Evolutionary conservation across 2,797 vertebrate genomes (phyloP).

Genomic region (Helostoma temminkii): DNA sequence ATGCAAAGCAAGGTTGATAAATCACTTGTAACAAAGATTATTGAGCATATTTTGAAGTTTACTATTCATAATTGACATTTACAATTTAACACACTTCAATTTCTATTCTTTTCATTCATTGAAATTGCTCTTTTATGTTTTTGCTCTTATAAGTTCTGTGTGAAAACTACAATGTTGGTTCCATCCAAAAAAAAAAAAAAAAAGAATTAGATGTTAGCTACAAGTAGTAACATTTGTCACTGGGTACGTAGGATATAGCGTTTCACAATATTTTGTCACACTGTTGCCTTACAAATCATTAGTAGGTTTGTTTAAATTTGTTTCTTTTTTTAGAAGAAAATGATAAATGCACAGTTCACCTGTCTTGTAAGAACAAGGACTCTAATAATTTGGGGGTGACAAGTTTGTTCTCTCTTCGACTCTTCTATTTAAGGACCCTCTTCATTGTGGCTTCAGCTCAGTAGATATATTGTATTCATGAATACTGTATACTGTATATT

Average conservation of each 20-base stretch:
- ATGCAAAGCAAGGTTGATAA: conserved; percentile 7
- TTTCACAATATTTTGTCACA: conserved; percentile 35
- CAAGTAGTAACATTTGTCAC: not conserved
- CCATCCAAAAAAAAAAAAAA: too few relatives aligned
- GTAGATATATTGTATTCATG: not conserved
- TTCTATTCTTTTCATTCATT: too few relatives aligned
- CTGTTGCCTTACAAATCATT: conserved; percentile 70
- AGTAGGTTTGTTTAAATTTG: conserved; percentile 13
- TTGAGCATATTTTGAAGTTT: too few relatives aligned
- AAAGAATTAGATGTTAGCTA: not conserved
- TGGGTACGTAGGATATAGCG: not conserved
- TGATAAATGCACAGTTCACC: not conserved
- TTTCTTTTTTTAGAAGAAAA: not conserved
- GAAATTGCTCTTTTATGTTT: too few relatives aligned
- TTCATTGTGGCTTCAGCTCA: not conserved
- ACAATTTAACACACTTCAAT: too few relatives aligned
- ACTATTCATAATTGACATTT: too few relatives aligned
- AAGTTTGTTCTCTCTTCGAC: not conserved
- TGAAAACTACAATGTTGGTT: not conserved
- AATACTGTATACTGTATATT: not conserved
- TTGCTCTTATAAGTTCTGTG: conserved; percentile 9
- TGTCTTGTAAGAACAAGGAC: conserved; percentile 20
- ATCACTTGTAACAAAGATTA: not conserved
- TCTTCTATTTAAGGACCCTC: not conserved
- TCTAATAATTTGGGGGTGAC: not conserved